phyloP scores from a whole-genome alignment of 2,797 vertebrate species.

The Zenarchopterus dispar region DNA sequence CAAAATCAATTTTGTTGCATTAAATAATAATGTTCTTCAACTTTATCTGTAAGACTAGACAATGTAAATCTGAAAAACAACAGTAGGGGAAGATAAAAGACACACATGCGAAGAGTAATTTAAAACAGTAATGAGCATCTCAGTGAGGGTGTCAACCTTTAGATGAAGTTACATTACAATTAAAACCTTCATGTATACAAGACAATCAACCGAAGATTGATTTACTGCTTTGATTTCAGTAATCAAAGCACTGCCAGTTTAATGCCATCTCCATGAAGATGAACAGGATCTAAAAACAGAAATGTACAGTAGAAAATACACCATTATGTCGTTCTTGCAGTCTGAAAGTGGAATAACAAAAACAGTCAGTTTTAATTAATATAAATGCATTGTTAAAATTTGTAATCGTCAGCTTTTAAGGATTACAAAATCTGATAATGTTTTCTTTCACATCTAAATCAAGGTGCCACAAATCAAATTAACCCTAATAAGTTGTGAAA shows the following conservation, averaged over 20 bases:
- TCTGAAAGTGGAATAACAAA: background rate
- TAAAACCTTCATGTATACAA: constrained; percentile 41
- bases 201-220: constrained; percentile 24
- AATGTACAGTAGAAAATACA: background rate
- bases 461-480: no score
- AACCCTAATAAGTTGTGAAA: constrained; percentile 3
- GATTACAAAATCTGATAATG: no score
- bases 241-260: constrained; percentile 22
- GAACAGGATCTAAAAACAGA: constrained; percentile 5
- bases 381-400: background rate
- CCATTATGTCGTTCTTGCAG: background rate
- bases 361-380: background rate
- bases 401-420: no score
- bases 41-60: no score
- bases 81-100: constrained; percentile 10
- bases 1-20: no score
- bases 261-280: constrained; percentile 17
- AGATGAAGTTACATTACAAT: constrained; percentile 49
- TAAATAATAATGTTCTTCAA: no score
- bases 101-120: constrained; percentile 19
- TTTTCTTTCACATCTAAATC: no score
- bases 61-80: constrained; percentile 9
- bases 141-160: constrained; percentile 9
- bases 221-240: constrained; percentile 14
- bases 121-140: constrained; percentile 34